Evolutionary conservation across 2,888 invertebrate genomes (phyloP).

Genomic region (Syritta pipiens): DNA sequence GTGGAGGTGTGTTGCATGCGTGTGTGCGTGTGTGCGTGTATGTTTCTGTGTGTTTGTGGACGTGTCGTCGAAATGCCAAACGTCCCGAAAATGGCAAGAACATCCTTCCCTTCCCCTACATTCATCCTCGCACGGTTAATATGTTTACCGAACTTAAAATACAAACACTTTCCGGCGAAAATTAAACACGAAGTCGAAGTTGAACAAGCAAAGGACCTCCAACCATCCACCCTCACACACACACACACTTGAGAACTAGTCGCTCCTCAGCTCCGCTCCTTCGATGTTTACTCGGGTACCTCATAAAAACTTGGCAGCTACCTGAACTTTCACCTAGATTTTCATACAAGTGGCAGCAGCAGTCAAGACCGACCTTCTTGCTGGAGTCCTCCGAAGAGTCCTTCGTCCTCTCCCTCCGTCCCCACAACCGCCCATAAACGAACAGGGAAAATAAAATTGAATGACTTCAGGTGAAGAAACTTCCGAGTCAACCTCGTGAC

Average conservation of each 20-base stretch:
- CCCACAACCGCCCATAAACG: neutral
- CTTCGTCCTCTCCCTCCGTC: neutral
- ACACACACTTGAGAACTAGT: slow-evolving; percentile 29
- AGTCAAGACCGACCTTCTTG: slow-evolving; percentile 27
- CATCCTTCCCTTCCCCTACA: neutral
- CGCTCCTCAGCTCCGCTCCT: slow-evolving; percentile 53
- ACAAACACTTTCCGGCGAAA: slow-evolving; percentile 59
- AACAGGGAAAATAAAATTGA: slow-evolving; percentile 61
- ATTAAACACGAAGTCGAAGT: slow-evolving; percentile 62
- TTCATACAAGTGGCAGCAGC: slow-evolving; percentile 68
- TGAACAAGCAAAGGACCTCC: slow-evolving; percentile 64
- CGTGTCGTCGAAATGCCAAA: neutral
- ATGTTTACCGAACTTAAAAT: slow-evolving; percentile 60
- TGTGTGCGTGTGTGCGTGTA: neutral
- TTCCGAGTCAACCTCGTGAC: slow-evolving; percentile 66
- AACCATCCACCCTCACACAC: slow-evolving; percentile 9
- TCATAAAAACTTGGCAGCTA: slow-evolving; percentile 51
- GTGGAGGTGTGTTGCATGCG: neutral
- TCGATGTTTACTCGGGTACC: slow-evolving; percentile 55
- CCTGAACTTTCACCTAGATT: slow-evolving; percentile 68
- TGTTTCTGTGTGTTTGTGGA: no score
- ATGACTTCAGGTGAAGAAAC: slow-evolving; percentile 69
- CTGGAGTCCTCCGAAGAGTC: neutral
- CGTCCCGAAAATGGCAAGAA: neutral
- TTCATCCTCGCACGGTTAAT: slow-evolving; percentile 24